Evolutionary conservation across 2,797 vertebrate species (phyloP).

Genomic region (Aulostomus chinensis): DNA sequence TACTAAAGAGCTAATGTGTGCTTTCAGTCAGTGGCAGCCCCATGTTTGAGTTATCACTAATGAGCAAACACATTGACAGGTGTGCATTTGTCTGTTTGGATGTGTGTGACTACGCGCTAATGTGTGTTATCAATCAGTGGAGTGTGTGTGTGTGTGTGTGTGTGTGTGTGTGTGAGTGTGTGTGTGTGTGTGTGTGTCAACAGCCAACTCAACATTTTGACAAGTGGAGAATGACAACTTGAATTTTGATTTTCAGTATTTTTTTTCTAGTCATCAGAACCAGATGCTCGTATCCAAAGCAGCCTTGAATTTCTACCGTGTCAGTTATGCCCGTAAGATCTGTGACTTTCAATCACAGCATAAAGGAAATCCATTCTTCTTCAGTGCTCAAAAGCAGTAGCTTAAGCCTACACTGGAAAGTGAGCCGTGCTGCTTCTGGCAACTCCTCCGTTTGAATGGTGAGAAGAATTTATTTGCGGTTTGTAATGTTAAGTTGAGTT

Average conservation of each 20-base stretch:
- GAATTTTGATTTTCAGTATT: background rate
- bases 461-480: too few species aligned
- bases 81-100: slow-evolving; percentile 20
- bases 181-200: background rate
- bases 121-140: slow-evolving; percentile 19
- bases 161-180: slow-evolving; percentile 6
- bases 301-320: too few species aligned
- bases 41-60: slow-evolving; percentile 34
- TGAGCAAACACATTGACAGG: slow-evolving; percentile 19
- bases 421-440: too few species aligned
- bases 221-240: slow-evolving; percentile 15
- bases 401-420: too few species aligned
- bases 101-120: slow-evolving; percentile 7
- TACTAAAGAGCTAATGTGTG: slow-evolving; percentile 18
- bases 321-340: too few species aligned
- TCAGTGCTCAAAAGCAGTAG: too few species aligned
- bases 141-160: slow-evolving; percentile 16
- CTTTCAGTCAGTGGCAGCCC: slow-evolving; percentile 21
- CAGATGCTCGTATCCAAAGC: too few species aligned
- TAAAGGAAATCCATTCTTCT: too few species aligned
- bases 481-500: too few species aligned
- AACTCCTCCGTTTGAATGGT: too few species aligned
- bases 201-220: background rate
- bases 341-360: too few species aligned
- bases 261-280: too few species aligned